Conservation (phyloP, 2,888 invertebrate genomes). For the Dorcus hopei region DNA sequence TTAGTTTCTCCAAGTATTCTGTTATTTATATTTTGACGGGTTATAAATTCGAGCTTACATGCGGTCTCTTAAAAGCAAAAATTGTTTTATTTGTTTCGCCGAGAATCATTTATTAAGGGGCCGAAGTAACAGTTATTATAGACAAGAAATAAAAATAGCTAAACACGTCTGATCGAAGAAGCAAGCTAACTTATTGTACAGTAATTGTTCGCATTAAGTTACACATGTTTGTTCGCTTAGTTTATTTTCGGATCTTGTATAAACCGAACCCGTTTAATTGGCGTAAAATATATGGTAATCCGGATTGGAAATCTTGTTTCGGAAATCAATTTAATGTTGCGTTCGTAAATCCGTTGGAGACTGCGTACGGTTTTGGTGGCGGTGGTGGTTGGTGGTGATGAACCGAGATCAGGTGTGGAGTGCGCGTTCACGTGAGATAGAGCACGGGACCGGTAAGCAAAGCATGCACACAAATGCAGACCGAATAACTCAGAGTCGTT, state of each 20-base stretch:
- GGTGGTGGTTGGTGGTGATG: background rate
- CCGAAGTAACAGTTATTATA: too few species aligned
- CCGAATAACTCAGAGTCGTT: conserved; percentile 46
- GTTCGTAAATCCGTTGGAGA: conserved; percentile 10
- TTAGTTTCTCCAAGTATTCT: too few species aligned
- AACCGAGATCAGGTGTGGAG: background rate
- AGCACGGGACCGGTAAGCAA: conserved; percentile 21
- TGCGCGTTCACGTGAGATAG: conserved; percentile 17
- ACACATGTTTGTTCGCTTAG: background rate
- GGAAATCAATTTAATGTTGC: conserved; percentile 12
- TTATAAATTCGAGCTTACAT: too few species aligned
- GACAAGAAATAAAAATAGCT: too few species aligned
- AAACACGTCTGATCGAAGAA: too few species aligned
- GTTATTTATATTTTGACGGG: too few species aligned
- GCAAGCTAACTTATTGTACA: background rate
- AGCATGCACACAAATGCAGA: conserved; percentile 35
- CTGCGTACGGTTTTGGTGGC: background rate
- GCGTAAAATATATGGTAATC: conserved; percentile 12
- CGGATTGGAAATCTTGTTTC: conserved; percentile 14
- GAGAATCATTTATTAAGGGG: too few species aligned
- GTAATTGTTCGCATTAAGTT: background rate
- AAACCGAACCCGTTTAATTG: conserved; percentile 8
- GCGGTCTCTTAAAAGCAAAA: too few species aligned
- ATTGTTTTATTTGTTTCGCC: too few species aligned
- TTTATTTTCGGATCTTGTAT: background rate